A percentile compares a stretch with the other conserved stretches of the same genome.
Evolutionary conservation across 2,113 vertebrate species (phyloP).

Genomic region (Siphamia tubifer): DNA sequence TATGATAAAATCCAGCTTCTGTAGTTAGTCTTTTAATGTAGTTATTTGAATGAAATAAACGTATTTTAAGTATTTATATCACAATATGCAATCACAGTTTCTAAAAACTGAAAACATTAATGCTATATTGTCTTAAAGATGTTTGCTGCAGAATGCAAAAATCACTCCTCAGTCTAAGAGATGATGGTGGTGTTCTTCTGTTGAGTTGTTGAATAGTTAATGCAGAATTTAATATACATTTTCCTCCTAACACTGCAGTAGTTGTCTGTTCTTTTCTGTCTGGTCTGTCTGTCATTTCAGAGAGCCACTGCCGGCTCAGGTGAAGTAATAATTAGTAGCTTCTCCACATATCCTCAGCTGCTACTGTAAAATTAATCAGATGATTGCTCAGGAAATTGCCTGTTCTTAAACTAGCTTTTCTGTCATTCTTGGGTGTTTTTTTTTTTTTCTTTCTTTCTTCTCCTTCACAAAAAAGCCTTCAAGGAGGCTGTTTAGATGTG

Average conservation of each 20-base stretch:
- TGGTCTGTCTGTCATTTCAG: background rate
- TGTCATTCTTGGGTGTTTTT: background rate
- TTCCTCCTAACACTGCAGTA: background rate
- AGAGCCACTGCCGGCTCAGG: background rate
- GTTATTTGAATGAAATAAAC: too few relatives aligned
- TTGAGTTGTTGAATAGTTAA: background rate
- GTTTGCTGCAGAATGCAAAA: too few relatives aligned
- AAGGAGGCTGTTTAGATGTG: background rate
- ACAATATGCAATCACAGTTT: too few relatives aligned
- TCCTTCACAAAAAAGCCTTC: background rate
- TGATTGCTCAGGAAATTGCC: background rate
- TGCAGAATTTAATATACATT: background rate
- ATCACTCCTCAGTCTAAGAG: too few relatives aligned
- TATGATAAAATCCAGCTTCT: too few relatives aligned
- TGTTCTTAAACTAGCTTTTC: background rate
- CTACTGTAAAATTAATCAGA: background rate
- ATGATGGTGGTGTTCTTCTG: background rate
- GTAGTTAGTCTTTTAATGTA: too few relatives aligned
- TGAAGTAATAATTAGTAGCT: background rate
- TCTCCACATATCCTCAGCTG: background rate
- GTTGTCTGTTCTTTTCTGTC: background rate
- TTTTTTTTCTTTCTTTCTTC: too few relatives aligned
- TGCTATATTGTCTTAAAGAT: too few relatives aligned
- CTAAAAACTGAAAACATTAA: too few relatives aligned
- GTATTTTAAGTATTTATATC: too few relatives aligned